These are phyloP conservation scores for Dendrolimus pini DNA, from an alignment of 2,888 invertebrate genomes.

Conservation along the genomic window DNA sequence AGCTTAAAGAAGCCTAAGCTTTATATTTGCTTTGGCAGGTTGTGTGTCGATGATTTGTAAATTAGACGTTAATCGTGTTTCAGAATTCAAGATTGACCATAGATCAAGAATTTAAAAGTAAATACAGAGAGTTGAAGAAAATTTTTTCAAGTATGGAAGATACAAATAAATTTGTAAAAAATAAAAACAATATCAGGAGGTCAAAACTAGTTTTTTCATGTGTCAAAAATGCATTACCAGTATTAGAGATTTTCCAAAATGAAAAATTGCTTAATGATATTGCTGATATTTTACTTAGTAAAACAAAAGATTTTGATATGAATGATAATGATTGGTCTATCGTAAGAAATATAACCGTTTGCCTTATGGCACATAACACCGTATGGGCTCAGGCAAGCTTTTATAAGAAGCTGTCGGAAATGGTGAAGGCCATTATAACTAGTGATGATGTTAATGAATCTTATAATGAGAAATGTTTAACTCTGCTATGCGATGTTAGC, in stretches of 20 bases:
- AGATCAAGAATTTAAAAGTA: conserved; percentile 58
- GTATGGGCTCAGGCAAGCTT: conserved; percentile 70
- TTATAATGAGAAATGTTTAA: conserved; percentile 64
- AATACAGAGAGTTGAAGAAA: conserved; percentile 50
- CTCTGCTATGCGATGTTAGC: conserved; percentile 73
- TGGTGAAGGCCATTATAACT: conserved; percentile 73
- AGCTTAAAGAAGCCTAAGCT: too few relatives aligned
- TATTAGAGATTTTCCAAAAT: conserved; percentile 78
- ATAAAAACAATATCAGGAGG: conserved; percentile 35
- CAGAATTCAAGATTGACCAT: conserved; percentile 46
- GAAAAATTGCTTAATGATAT: conserved; percentile 67
- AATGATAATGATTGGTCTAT: conserved; percentile 48
- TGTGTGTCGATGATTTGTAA: too few relatives aligned
- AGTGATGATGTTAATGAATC: conserved; percentile 54
- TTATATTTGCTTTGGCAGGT: too few relatives aligned
- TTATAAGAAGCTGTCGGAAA: conserved; percentile 71
- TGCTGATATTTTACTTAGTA: conserved; percentile 45
- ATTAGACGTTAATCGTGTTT: conserved; percentile 13
- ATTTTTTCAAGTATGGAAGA: conserved; percentile 51
- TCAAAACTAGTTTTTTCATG: conserved; percentile 48
- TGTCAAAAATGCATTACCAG: conserved; percentile 72
- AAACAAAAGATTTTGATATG: conserved; percentile 43
- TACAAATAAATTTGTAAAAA: conserved; percentile 51
- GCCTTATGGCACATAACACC: conserved; percentile 75
- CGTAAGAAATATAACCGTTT: conserved; percentile 60